Conservation (phyloP, 2,888 invertebrate genomes). For the Luperina testacea region DNA sequence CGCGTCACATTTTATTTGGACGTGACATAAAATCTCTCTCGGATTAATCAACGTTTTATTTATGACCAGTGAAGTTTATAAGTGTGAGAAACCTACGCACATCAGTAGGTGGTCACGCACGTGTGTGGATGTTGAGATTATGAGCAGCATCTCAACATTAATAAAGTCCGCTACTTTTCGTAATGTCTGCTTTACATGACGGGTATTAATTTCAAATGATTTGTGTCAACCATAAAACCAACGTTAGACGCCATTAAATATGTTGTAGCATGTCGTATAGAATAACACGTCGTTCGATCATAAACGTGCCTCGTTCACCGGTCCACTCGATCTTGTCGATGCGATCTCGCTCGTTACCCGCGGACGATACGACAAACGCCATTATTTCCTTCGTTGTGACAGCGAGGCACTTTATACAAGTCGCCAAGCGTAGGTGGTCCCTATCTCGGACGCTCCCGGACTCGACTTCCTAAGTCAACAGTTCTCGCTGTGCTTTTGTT, state of each 20-base stretch:
- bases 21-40: constrained; percentile 50
- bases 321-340: constrained; percentile 72
- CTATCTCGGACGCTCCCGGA: constrained; percentile 71
- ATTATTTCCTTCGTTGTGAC: constrained; percentile 77
- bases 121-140: constrained; percentile 40
- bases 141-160: constrained; percentile 40
- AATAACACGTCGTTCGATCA: constrained; percentile 74
- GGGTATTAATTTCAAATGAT: constrained; percentile 63
- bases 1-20: constrained; percentile 51
- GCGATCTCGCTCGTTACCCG: constrained; percentile 73
- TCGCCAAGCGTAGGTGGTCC: constrained; percentile 83
- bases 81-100: constrained; percentile 58
- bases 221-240: constrained; percentile 55
- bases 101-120: constrained; percentile 55
- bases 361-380: constrained; percentile 68
- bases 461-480: constrained; percentile 79
- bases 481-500: constrained; percentile 84
- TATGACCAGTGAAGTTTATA: constrained; percentile 45
- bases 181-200: constrained; percentile 56
- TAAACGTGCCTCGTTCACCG: constrained; percentile 62
- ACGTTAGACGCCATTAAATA: constrained; percentile 56
- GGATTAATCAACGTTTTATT: constrained; percentile 58
- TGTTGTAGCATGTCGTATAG: constrained; percentile 58
- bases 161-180: constrained; percentile 55
- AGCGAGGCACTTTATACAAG: constrained; percentile 71